A percentile compares a stretch with the other conserved stretches of the same genome.
Evolutionary conservation across 2,888 invertebrate genomes (phyloP).

Genomic region (Tetanocera ferruginea): DNA sequence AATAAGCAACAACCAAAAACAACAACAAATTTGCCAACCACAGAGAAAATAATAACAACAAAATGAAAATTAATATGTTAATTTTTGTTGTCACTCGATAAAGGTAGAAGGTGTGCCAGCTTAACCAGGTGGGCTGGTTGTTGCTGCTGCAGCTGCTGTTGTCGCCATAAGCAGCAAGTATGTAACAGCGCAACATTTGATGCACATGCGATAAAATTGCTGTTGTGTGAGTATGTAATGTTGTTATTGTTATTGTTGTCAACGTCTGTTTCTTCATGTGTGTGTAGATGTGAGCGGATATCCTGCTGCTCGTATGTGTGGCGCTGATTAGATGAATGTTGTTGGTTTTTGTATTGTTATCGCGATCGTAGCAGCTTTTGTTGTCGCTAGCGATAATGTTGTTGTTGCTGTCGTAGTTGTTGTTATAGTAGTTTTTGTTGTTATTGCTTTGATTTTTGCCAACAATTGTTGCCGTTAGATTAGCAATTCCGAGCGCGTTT

Average conservation of each 20-base stretch:
- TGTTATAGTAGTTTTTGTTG: not conserved
- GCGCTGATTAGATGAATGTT: slow-evolving; percentile 18
- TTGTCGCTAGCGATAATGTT: not conserved
- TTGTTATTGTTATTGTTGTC: slow-evolving; percentile 12
- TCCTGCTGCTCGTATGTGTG: slow-evolving; percentile 23
- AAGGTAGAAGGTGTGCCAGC: slow-evolving; percentile 37
- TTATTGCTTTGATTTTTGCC: not conserved
- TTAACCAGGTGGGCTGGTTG: slow-evolving; percentile 14
- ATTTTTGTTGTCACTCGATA: slow-evolving; percentile 45
- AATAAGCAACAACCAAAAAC: not conserved
- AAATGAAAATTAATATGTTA: slow-evolving; percentile 23
- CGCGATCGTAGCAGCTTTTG: not conserved
- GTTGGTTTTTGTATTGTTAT: not conserved
- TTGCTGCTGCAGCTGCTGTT: not conserved
- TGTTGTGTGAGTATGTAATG: not conserved
- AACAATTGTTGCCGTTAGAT: not conserved
- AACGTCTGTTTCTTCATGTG: not conserved
- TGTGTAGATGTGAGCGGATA: not conserved
- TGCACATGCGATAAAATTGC: not conserved
- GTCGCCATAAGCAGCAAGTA: not conserved
- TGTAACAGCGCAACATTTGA: not conserved
- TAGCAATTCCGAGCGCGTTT: too few relatives aligned
- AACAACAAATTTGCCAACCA: not conserved
- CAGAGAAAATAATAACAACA: not conserved
- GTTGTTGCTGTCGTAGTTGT: not conserved